These are phyloP conservation scores for Tetraodon nigroviridis DNA, from an alignment of 2,113 vertebrate species.

Conservation along the genomic window DNA sequence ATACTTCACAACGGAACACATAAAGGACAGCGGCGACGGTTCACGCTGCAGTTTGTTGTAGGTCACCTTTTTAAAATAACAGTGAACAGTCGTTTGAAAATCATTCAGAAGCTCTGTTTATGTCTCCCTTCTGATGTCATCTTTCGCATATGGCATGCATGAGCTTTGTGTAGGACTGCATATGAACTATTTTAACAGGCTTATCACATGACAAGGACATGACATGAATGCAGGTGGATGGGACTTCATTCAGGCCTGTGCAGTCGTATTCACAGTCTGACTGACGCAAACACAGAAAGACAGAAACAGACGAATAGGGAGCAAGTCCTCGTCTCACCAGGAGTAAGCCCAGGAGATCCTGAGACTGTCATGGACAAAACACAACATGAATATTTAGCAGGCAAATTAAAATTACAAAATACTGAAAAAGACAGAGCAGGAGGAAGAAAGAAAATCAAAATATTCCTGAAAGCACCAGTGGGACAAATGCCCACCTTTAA, in stretches of 20 bases:
- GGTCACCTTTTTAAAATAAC: too few species aligned
- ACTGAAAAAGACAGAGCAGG: conserved; percentile 51
- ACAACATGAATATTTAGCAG: conserved; percentile 75
- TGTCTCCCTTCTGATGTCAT: conserved; percentile 43
- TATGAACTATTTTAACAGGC: conserved; percentile 16
- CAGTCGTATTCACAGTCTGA: conserved; percentile 18
- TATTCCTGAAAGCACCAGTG: conserved; percentile 64
- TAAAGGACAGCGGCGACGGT: too few species aligned
- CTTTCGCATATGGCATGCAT: conserved; percentile 21
- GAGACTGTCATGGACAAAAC: conserved; percentile 72
- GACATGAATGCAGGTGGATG: conserved; percentile 41
- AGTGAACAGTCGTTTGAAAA: too few species aligned
- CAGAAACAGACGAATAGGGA: conserved; percentile 54
- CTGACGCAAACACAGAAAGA: conserved; percentile 45
- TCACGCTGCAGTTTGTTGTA: too few species aligned
- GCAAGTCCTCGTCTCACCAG: conserved; percentile 55
- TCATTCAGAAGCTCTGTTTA: conserved; percentile 14
- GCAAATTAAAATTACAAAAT: conserved; percentile 74
- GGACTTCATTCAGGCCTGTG: conserved; percentile 18
- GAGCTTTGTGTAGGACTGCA: conserved; percentile 37
- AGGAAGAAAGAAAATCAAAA: conserved; percentile 53
- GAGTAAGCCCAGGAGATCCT: conserved; percentile 67
- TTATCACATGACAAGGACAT: conserved; percentile 49
- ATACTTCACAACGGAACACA: conserved; percentile 22
- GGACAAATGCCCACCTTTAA: conserved; percentile 58